These are phyloP conservation scores for Hyppa rectilinea DNA, from an alignment of 2,888 invertebrate genomes.

Conservation along the genomic window DNA sequence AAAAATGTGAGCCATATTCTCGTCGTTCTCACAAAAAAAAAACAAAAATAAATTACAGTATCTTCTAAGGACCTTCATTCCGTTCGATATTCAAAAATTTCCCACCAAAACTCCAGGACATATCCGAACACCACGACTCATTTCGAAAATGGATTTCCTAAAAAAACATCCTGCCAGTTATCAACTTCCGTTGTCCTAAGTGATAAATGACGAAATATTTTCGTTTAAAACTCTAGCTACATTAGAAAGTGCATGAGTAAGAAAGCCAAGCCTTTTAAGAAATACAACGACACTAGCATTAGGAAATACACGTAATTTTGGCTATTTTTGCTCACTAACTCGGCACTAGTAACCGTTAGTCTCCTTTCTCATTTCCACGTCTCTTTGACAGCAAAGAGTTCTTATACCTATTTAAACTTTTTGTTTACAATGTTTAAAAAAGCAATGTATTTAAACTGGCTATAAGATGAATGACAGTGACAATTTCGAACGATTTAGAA, in stretches of 20 bases:
- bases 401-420: background rate
- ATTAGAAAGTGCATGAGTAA: slow-evolving; percentile 62
- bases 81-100: slow-evolving; percentile 11
- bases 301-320: slow-evolving; percentile 50
- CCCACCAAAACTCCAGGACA: background rate
- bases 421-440: slow-evolving; percentile 4
- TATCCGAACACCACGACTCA: background rate
- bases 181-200: slow-evolving; percentile 27
- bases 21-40: background rate
- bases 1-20: background rate
- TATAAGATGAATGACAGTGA: background rate
- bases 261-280: slow-evolving; percentile 46
- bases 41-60: background rate
- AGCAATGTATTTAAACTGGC: background rate
- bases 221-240: slow-evolving; percentile 37
- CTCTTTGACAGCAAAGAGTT: slow-evolving; percentile 40
- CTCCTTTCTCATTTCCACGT: slow-evolving; percentile 40
- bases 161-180: slow-evolving; percentile 34
- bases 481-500: background rate
- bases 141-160: slow-evolving; percentile 17
- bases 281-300: slow-evolving; percentile 37
- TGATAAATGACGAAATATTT: slow-evolving; percentile 42
- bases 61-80: too few relatives aligned
- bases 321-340: slow-evolving; percentile 25
- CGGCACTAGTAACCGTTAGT: slow-evolving; percentile 9